A percentile compares a stretch with the other conserved stretches of the same genome.
Conservation (phyloP, 2,113 vertebrate genomes). For the Acrocephalus kingi region DNA sequence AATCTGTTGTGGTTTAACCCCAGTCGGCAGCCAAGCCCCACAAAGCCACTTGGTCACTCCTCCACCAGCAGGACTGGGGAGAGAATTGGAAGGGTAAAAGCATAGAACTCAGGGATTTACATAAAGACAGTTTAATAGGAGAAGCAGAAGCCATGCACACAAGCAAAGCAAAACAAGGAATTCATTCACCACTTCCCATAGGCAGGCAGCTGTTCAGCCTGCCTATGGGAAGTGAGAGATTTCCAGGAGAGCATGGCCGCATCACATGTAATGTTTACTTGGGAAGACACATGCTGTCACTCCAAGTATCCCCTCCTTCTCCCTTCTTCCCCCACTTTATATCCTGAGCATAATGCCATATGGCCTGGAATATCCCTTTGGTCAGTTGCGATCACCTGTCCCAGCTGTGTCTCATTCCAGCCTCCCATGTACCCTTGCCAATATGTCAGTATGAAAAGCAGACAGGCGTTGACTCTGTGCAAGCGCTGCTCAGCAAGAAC, state of each 20-base stretch:
- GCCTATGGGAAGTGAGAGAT: too few relatives aligned
- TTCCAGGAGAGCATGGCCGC: neutral
- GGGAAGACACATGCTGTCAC: neutral
- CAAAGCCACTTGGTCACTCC: neutral
- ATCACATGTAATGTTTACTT: neutral
- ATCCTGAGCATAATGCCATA: neutral
- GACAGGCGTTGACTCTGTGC: neutral
- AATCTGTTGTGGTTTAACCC: neutral
- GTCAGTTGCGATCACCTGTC: neutral
- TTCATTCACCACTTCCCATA: neutral
- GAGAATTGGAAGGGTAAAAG: neutral
- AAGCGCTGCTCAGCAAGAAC: neutral
- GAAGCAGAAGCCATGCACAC: neutral
- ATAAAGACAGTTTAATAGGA: neutral
- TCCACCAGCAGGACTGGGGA: neutral
- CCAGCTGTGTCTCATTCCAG: accelerated
- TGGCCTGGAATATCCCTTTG: neutral
- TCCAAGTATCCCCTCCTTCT: neutral
- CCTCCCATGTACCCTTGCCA: neutral
- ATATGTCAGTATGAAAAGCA: accelerated
- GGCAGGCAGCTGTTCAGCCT: neutral
- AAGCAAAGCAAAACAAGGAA: neutral
- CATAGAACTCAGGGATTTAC: neutral
- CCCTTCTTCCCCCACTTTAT: neutral
- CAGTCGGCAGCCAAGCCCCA: neutral